Evolutionary conservation across 1,140 invertebrate genomes (phyloP), one percentile per base, ranked within the genome.

Genomic region (Trichonephila clavipes): DNA sequence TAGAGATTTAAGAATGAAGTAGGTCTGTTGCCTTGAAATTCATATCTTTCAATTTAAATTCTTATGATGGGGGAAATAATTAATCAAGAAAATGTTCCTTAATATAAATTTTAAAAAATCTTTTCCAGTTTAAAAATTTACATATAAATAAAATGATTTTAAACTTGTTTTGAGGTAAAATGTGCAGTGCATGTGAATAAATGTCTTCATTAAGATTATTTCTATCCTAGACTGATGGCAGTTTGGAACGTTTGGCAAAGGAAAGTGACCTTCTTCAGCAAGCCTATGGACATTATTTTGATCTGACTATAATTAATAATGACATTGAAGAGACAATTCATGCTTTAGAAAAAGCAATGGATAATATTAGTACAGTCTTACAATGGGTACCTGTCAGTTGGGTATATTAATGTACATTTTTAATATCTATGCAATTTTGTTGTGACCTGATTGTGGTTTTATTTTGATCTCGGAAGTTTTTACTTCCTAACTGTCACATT

Each of bases 241-340:
- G 98, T 95, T 96, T 99, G 95, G 99, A 99, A 96, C 97, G 98
- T 92, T 96, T 99, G 93, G 98, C 98, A n/a, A 98, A 98, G 95
- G 99, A 99, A 96, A 99, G 99, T 58, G 99, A 99, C 95, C 97
- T 99, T 95, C 96, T 99, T 89, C 97, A 98, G 87, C 98, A 98
- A 95, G 98, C 98, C 58, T 99, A 99, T 96, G 98, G 99, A 44
- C 99, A 99, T 96, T 98, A 98, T 96, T 99, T 99, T 96, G 99
- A 99, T 96, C 96, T 99, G 96, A 99, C 98, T 81, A 99, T 99
- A 95, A 98, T 99, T 34, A 99, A 99, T 97, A 99, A 99, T 96
- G 99, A 99, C 96, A 99, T 99, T 94, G 99, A 99, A 95, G 99
- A 99, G 96, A 99, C 99, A 61, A 99, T 99, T 95, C 97, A 97